Percentiles rank a stretch among this genome's conserved stretches.
phyloP scores from a whole-genome alignment of 2,113 vertebrate species.

The Vicugna pacos region DNA sequence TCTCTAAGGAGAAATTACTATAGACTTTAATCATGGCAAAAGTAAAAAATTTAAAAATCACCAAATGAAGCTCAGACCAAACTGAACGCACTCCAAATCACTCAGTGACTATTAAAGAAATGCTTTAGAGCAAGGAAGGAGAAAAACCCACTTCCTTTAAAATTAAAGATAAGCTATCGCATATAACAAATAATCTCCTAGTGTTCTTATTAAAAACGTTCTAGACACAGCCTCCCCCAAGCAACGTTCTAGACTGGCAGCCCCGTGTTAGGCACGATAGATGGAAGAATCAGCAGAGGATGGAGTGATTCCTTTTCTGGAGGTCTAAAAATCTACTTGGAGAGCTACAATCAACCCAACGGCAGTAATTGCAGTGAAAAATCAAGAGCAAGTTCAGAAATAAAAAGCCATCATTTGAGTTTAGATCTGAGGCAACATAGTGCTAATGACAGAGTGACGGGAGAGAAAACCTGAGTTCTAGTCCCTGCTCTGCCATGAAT shows the following conservation, averaged over 20 bases:
- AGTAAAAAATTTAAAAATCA: background rate
- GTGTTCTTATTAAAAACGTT: background rate
- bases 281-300: background rate
- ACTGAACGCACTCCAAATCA: background rate
- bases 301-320: background rate
- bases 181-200: background rate
- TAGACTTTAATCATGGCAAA: background rate
- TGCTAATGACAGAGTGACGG: background rate
- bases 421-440: background rate
- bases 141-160: background rate
- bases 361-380: background rate
- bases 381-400: background rate
- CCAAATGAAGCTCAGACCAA: background rate
- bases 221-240: background rate
- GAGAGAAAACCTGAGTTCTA: background rate
- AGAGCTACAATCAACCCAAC: background rate
- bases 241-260: background rate
- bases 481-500: background rate
- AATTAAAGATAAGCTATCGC: background rate
- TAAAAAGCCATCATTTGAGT: background rate
- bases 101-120: background rate
- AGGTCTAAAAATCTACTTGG: background rate
- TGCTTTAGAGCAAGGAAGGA: background rate
- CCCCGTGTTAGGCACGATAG: rapidly evolving
- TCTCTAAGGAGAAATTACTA: conserved; percentile 8